Evolutionary conservation across 2,113 vertebrate genomes (phyloP).

Genomic region (Chloropsis cyanopogon): DNA sequence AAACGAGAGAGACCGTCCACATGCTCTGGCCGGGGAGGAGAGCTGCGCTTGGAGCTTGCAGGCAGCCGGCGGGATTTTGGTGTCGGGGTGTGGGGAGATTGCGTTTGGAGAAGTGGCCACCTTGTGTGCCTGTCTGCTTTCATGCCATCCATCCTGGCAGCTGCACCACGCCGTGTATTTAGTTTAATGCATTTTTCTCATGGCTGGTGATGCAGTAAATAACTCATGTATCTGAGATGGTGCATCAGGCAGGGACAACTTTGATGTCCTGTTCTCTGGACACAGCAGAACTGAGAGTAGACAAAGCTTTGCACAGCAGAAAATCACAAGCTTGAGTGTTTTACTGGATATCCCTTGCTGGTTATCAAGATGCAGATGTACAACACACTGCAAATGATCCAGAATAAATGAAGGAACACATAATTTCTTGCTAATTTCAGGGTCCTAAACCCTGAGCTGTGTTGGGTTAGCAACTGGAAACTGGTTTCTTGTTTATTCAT

Average conservation of each 20-base stretch:
- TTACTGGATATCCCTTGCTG: not conserved
- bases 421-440: not conserved
- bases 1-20: accelerated
- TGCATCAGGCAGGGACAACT: not conserved
- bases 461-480: not conserved
- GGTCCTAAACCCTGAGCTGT: not conserved
- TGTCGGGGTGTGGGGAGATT: accelerated
- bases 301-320: not conserved
- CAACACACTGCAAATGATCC: not conserved
- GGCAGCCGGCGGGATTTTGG: not conserved
- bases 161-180: not conserved
- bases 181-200: not conserved
- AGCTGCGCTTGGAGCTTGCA: not conserved
- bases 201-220: not conserved
- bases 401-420: not conserved
- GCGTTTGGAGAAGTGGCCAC: not conserved
- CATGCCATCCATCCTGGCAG: not conserved
- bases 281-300: not conserved
- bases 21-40: accelerated
- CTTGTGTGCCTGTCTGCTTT: not conserved
- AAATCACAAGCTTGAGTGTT: not conserved
- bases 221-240: not conserved
- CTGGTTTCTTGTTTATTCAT: not conserved
- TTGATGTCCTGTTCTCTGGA: not conserved
- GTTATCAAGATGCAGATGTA: not conserved